Percentiles rank a stretch among this genome's conserved stretches.
Evolutionary conservation across 1,140 invertebrate genomes (phyloP).

Genomic region (Bombus polaris): DNA sequence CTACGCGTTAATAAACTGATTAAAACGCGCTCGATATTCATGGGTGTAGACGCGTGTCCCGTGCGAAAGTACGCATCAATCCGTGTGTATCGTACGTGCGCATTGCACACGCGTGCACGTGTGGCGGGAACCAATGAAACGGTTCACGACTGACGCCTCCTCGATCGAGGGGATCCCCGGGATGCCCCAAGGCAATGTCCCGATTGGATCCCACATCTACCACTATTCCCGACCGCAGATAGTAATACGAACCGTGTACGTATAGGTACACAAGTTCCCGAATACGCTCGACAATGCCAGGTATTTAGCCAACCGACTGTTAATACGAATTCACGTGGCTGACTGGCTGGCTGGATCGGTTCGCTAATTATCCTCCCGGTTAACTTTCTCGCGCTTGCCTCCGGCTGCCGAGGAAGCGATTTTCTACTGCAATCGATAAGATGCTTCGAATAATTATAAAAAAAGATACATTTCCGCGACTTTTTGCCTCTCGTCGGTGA

Average conservation of each 20-base stretch:
- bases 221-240: slow-evolving; percentile 55
- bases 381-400: slow-evolving; percentile 44
- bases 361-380: slow-evolving; percentile 51
- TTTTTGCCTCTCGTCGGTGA: not conserved
- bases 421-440: not conserved
- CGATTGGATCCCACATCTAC: slow-evolving; percentile 64
- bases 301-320: slow-evolving; percentile 58
- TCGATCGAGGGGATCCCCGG: slow-evolving; percentile 57
- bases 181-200: slow-evolving; percentile 58
- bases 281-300: slow-evolving; percentile 45
- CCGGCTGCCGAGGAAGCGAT: not conserved
- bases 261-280: slow-evolving; percentile 6
- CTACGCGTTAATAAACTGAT: slow-evolving; percentile 20
- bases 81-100: slow-evolving; percentile 22
- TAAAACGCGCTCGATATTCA: slow-evolving; percentile 14
- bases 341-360: slow-evolving; percentile 43
- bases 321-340: slow-evolving; percentile 43
- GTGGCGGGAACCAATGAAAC: slow-evolving; percentile 60
- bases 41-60: not conserved
- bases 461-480: not conserved
- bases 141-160: slow-evolving; percentile 66
- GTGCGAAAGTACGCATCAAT: slow-evolving; percentile 6
- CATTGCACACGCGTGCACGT: slow-evolving; percentile 16
- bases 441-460: not conserved
- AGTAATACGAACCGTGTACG: slow-evolving; percentile 50